Evolutionary conservation across 1,140 invertebrate genomes (phyloP).

Genomic region (Uloborus diversus): DNA sequence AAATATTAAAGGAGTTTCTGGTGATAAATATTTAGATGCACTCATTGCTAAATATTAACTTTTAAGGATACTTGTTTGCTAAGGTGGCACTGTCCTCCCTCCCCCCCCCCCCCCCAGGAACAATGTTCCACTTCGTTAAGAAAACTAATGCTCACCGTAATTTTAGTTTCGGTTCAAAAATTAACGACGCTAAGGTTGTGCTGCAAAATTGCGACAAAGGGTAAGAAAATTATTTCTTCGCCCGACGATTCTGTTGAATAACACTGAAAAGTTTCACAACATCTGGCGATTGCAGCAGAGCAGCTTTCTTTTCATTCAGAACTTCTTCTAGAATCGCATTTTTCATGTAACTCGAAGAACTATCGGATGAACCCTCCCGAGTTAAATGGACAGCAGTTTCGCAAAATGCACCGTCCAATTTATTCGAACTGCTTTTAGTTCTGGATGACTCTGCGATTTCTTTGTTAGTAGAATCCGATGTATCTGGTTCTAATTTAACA

Average conservation of each 20-base stretch:
- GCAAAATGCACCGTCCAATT: neutral
- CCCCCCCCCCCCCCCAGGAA: no score
- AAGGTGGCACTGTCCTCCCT: no score
- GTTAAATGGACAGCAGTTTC: neutral
- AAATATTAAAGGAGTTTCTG: no score
- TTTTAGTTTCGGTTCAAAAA: no score
- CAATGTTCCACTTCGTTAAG: no score
- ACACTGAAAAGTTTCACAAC: slow-evolving; percentile 25
- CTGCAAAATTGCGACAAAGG: no score
- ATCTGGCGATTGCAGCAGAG: slow-evolving; percentile 23
- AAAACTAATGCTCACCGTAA: no score
- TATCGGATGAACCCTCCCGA: neutral
- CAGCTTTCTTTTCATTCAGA: slow-evolving; percentile 44
- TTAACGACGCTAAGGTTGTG: no score
- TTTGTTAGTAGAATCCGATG: neutral
- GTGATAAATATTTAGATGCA: no score
- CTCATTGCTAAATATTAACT: no score
- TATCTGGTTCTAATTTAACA: no score
- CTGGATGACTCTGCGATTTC: neutral
- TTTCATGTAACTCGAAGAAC: slow-evolving; percentile 21
- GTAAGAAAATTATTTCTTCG: neutral
- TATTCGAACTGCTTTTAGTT: neutral
- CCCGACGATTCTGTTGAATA: slow-evolving; percentile 23
- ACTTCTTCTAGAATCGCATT: slow-evolving; percentile 50
- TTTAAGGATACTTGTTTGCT: no score